Percentiles rank a stretch among this genome's conserved stretches.
Conservation (phyloP, 2,113 vertebrate genomes). For the Taxidea taxus region DNA sequence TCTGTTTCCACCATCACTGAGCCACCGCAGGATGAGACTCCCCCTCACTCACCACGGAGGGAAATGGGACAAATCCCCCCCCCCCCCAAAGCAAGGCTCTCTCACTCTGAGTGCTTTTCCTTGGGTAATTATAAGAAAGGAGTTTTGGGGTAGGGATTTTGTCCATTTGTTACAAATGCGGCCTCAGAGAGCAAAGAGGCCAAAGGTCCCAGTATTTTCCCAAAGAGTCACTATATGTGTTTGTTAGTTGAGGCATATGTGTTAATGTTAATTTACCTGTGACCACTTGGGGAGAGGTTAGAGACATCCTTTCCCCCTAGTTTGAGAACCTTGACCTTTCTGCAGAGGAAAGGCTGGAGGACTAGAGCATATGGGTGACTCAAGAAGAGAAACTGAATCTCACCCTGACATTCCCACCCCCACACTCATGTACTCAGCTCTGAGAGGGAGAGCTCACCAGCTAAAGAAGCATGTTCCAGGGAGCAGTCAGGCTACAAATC, state of each 20-base stretch:
- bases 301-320: background rate
- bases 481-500: background rate
- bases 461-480: background rate
- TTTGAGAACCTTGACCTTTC: background rate
- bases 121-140: background rate
- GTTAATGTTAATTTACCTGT: background rate
- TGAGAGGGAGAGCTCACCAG: background rate
- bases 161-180: background rate
- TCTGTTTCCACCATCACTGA: background rate
- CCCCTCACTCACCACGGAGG: background rate
- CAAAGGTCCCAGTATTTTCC: background rate
- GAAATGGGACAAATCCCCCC: background rate
- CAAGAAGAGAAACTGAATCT: background rate
- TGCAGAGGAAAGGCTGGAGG: background rate
- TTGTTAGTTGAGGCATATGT: background rate
- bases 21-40: background rate
- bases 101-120: background rate
- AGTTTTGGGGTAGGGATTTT: background rate
- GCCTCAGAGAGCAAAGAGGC: background rate
- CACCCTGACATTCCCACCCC: rapidly evolving
- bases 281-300: background rate
- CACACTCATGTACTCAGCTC: background rate
- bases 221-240: background rate
- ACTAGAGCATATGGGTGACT: background rate
- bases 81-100: background rate